Base-by-base conservation (phyloP, 2,113 vertebrate species). In the Cebidichthys violaceus region DNA sequence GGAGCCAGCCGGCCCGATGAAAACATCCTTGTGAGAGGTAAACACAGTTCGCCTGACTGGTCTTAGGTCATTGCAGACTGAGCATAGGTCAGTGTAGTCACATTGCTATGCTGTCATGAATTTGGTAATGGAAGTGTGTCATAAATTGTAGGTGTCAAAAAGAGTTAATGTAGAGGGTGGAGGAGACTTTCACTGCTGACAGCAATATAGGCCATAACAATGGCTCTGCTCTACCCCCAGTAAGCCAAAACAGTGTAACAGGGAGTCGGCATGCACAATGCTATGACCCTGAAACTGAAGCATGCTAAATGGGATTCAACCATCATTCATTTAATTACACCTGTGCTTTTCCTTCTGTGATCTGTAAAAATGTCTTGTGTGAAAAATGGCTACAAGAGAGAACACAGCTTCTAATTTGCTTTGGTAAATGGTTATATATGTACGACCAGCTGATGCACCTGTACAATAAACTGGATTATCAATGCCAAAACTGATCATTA, bases 1-100 rank as follows among this genome's bases (percentile, higher is more conserved):
- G 92, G 87, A 83, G 73, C 89, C 88, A 82, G 78, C 64, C 60
- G 9, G 27, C 31, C 62, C 69, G 64, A 70, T 85, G 86, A 81
- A 77, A 75, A 67, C 35, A 11, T n/a, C 59, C 60, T 66, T 78
- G 14, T 41, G 41, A 68, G 74, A 50, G 60, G 81, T 71, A 82
- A 84, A 84, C 68, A 76, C 8, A 22, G 64, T 77, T n/a, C 45
- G 18, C 59, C 1, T 31, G 24, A 37, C 81, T 29, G 35, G 52
- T 33, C 35, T 73, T 31, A 75, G 69, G 54, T 85, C 79, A 83
- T 15, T 22, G 41, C 59, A 73, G 75, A 57, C 22, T 29, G 64
- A 35, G 35, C 17, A 37, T 27, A 50, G 57, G 57, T 69, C 75
- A 64, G 2, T 22, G 52, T n/a, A 27, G 22, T 71, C 43, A 6